Evolutionary conservation across 1,140 invertebrate genomes (phyloP).

Genomic region (Caenorhabditis brenneri): DNA sequence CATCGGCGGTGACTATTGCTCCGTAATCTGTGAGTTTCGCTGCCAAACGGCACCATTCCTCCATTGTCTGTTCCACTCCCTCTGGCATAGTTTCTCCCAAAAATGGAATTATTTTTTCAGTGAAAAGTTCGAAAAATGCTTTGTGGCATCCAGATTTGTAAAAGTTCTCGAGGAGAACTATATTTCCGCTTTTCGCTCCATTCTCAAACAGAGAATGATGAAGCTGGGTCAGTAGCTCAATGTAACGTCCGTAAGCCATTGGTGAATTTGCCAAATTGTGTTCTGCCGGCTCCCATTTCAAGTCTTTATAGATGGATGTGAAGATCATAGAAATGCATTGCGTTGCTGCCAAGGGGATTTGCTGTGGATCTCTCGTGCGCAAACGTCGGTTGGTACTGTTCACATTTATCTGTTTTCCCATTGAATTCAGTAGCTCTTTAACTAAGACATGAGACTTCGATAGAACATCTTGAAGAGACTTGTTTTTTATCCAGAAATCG

Average conservation of each 20-base stretch:
- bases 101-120: conserved; percentile 31
- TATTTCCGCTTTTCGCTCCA: conserved; percentile 74
- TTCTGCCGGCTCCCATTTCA: conserved; percentile 26
- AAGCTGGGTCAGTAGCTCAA: conserved; percentile 31
- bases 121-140: conserved; percentile 74
- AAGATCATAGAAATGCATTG: conserved; percentile 40
- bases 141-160: conserved; percentile 79
- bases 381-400: neutral
- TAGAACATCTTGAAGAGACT: conserved; percentile 1
- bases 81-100: conserved; percentile 23
- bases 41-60: conserved; percentile 45
- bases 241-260: conserved; percentile 45
- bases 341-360: neutral
- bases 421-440: neutral
- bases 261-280: neutral
- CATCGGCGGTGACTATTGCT: neutral
- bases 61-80: conserved; percentile 25
- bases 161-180: conserved; percentile 86
- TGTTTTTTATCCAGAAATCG: conserved; percentile 33
- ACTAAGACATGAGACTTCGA: conserved; percentile 16
- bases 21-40: conserved; percentile 26
- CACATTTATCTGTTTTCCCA: neutral
- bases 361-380: neutral
- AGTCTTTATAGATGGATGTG: conserved; percentile 36
- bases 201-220: conserved; percentile 86